Evolutionary conservation across 2,113 vertebrate species (phyloP).

Genomic region (Alectura lathami): DNA sequence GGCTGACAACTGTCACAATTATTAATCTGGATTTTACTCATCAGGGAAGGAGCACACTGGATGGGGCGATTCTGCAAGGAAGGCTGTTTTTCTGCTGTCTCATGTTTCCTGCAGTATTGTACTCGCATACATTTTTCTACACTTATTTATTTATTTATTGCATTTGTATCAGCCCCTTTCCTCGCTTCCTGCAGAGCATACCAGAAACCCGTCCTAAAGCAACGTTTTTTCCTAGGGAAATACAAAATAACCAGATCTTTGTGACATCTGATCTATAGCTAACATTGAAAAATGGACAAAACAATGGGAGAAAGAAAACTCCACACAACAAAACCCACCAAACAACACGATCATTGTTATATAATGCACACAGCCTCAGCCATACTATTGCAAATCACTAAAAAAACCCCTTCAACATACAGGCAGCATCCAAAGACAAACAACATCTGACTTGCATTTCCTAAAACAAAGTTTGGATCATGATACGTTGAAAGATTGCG

Average conservation of each 20-base stretch:
- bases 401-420: not conserved
- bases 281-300: not conserved
- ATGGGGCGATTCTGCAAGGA: constrained; percentile 22
- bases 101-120: constrained; percentile 67
- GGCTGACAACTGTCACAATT: constrained; percentile 33
- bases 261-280: not conserved
- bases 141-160: constrained; percentile 62
- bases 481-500: not conserved
- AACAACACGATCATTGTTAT: not conserved
- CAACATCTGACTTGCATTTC: constrained; percentile 2
- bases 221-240: not conserved
- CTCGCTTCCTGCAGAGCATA: not conserved
- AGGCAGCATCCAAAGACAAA: not conserved
- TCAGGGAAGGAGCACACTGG: not conserved
- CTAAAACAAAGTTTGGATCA: not conserved
- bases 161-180: not conserved
- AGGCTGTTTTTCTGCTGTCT: constrained; percentile 61
- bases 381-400: not conserved
- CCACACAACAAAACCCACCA: not conserved
- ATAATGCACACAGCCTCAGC: constrained; percentile 3
- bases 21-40: constrained; percentile 16
- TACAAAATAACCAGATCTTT: not conserved
- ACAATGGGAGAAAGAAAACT: not conserved
- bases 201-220: not conserved
- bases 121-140: not conserved